phyloP scores from a whole-genome alignment of 2,113 vertebrate species.

The Oostethus manadensis region DNA sequence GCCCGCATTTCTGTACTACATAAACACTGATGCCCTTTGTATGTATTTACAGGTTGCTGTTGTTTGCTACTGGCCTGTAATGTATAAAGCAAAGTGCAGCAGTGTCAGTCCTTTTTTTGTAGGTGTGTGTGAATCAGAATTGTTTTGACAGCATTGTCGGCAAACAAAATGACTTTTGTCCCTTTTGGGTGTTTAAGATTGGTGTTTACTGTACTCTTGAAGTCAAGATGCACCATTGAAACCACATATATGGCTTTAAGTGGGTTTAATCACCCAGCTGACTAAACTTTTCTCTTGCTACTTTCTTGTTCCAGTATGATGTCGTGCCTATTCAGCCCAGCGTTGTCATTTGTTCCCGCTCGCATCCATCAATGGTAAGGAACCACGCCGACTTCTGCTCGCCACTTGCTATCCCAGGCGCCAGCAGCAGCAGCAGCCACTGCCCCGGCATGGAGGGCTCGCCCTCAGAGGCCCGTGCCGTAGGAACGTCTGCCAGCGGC shows the following conservation, averaged over 20 bases:
- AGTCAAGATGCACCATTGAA: slow-evolving; percentile 4
- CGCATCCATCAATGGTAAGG: slow-evolving; percentile 95
- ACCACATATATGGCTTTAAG: not conserved
- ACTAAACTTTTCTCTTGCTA: slow-evolving; percentile 10
- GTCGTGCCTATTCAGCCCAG: slow-evolving; percentile 93
- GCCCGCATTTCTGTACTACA: too few relatives aligned
- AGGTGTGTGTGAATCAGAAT: too few relatives aligned
- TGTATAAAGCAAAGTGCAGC: too few relatives aligned
- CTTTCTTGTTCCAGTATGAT: slow-evolving; percentile 82
- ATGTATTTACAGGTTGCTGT: too few relatives aligned
- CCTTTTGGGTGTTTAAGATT: not conserved
- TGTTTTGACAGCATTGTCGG: too few relatives aligned
- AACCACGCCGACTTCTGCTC: slow-evolving; percentile 84
- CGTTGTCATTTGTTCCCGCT: slow-evolving; percentile 93
- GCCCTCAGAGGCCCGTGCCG: slow-evolving; percentile 69
- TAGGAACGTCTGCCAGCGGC: slow-evolving; percentile 63
- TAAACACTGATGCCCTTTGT: too few relatives aligned
- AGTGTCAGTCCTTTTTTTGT: too few relatives aligned
- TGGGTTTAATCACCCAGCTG: slow-evolving; percentile 2
- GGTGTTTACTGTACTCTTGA: not conserved
- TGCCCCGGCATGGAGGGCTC: slow-evolving; percentile 83
- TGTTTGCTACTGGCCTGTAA: too few relatives aligned
- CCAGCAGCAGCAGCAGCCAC: slow-evolving; percentile 82
- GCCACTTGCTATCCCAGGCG: slow-evolving; percentile 77
- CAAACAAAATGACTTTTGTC: too few relatives aligned